Evolutionary conservation across 2,797 vertebrate species (phyloP), one percentile per base, ranked within the genome.

Genomic region (Scolopax rusticola): DNA sequence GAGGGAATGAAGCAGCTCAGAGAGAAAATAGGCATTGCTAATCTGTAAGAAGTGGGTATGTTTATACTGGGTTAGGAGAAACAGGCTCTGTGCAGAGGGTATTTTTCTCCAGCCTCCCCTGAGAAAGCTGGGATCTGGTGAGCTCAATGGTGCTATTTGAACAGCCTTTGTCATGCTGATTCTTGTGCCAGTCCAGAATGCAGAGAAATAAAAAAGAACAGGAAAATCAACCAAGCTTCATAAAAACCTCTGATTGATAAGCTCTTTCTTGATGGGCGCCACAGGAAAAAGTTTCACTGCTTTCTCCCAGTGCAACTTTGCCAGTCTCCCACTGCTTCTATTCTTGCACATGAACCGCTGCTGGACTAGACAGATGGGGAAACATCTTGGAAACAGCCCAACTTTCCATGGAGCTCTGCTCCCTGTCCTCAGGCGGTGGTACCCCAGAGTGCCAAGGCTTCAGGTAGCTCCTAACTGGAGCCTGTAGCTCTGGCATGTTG

Each of bases 311-410:
- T 9, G 3, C 19, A 25, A 3, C 51, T 78, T 41, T 48, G 3
- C 30, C 24, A 3, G 6, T 38, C 17, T 64, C 50, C 20, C 54
- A 5, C 18, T 10, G 23, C 51, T 68, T 21, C 36, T 32, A 24
- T 40, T 48, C 48, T 17, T 15, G 5, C 19, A 17, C 41, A 7
- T n/a, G 33, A 56, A 33, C 21, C 7, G 32, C 54, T 56, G 15
- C 38, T 64, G 65, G 54, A n/a, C 13, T 17, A 41, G 17, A 19
- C 0, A 45, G 47, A 18, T 48, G 53, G 45, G 51, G 27, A 78
- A 56, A 47, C 38, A 63, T 25, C 51, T 74, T 0, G 4, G 47
- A 28, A 67, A 3, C 6, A 7, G 33, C 28, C 13, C 0, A 0
- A 1, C 14, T 73, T 57, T 47, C 75, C 84, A 7, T 2, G 25